Percentiles rank a stretch among this genome's conserved stretches.
These are phyloP conservation scores for Acestrorhynchus altus DNA, from an alignment of 2,797 vertebrate species.

Conservation along the genomic window DNA sequence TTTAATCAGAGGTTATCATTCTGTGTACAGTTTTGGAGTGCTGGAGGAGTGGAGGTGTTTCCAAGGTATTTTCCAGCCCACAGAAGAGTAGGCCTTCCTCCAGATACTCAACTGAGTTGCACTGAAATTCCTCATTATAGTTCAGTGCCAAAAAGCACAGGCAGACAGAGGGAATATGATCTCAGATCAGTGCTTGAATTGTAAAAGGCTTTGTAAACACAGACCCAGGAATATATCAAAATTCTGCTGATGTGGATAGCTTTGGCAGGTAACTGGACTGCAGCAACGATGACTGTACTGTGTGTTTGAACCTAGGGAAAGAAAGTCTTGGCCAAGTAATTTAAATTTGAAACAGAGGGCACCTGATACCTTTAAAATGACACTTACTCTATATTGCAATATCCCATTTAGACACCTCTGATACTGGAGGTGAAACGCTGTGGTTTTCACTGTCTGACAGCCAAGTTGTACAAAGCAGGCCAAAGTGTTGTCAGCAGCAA, in stretches of 20 bases:
- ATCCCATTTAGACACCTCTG: slow-evolving; percentile 27
- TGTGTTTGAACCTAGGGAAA: slow-evolving; percentile 6
- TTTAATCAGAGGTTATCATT: neutral
- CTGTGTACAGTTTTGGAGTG: neutral
- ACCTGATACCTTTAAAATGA: slow-evolving; percentile 49
- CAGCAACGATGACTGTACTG: slow-evolving; percentile 20
- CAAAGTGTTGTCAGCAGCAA: slow-evolving; percentile 42
- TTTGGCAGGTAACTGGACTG: slow-evolving; percentile 43
- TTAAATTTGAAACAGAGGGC: slow-evolving; percentile 44
- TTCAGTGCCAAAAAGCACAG: slow-evolving; percentile 33
- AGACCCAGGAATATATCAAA: slow-evolving; percentile 39
- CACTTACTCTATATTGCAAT: slow-evolving; percentile 34
- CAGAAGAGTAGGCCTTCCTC: slow-evolving; percentile 1
- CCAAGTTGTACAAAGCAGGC: slow-evolving; percentile 33
- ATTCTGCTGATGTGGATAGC: slow-evolving; percentile 35
- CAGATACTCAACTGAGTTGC: slow-evolving; percentile 21
- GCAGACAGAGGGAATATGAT: slow-evolving; percentile 39
- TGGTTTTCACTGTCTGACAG: slow-evolving; percentile 31
- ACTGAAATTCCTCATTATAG: slow-evolving; percentile 33
- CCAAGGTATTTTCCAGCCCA: slow-evolving; percentile 28
- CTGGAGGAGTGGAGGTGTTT: neutral
- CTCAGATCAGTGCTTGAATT: slow-evolving; percentile 38
- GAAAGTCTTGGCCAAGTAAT: slow-evolving; percentile 33
- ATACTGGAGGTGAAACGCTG: slow-evolving; percentile 17
- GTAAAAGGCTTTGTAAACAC: slow-evolving; percentile 34